Base-by-base conservation (phyloP, 2,888 invertebrate species). In the Epinotia bilunana region DNA sequence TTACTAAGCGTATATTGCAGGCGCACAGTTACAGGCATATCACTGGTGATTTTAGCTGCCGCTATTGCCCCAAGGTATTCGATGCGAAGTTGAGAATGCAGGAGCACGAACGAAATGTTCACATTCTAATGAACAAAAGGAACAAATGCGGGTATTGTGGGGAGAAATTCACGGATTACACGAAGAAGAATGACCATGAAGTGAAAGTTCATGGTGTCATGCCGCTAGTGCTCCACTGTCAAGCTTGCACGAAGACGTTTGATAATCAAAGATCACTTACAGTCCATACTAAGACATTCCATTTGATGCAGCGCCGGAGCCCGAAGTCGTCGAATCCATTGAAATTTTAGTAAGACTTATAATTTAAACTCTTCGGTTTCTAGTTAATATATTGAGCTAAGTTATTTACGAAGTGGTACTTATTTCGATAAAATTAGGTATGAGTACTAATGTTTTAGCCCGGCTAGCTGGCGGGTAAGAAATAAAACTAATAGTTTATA, bases 261-360 rank as follows among this genome's bases (percentile, higher is more conserved):
- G 89, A 90, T 49, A 94, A 94, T 74, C 94, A 94, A 57, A 89
- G 94, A 33, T 86, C 94, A 11, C 81, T 95, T 20, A 92, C 91
- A 5, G 87, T 88, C 1, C 95, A 95, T 69, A 91, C 89, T 28
- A 88, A 94, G 67, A 81, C 80, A 0, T 90, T 85, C 70, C 91
- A 91, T 80, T 78, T 89, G 71, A 83, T 90, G 86, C 84, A 86
- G 69, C 84, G 84, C 46, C 61, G 69, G 55, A 74, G 71, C 43
- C 69, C 74, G 7, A 76, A 76, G 39, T n/a, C 63, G 28, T 46
- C 70, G 33, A 75, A 75, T 62, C 67, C 71, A n/a, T 46, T 72
- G 46, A 75, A 75, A 55, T 16, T 65, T 6, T 74, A 74, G 53
- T 46, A 20, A 7, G 7, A 16, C 5, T 23, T 64, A 20, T 23